Conservation (phyloP, 2,888 invertebrate species). For the Plebejus melissa region DNA sequence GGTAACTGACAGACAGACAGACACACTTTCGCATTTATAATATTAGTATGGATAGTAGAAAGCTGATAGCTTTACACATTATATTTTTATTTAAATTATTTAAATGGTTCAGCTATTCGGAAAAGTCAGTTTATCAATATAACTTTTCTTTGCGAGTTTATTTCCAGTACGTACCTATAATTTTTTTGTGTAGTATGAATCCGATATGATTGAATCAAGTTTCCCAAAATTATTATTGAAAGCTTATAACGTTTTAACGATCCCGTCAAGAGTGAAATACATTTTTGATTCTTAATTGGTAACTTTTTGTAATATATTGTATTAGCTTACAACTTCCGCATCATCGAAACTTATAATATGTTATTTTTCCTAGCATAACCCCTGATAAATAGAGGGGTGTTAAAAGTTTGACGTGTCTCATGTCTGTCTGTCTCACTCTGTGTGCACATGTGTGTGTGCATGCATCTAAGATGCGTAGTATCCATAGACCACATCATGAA, state of each 20-base stretch:
- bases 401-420: no score
- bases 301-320: not conserved
- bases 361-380: not conserved
- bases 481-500: no score
- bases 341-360: not conserved
- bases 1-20: no score
- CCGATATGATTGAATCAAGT: not conserved
- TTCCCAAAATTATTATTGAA: not conserved
- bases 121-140: not conserved
- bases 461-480: no score
- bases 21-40: not conserved
- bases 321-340: not conserved
- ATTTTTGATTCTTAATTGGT: not conserved
- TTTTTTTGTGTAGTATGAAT: not conserved
- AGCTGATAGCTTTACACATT: no score
- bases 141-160: not conserved
- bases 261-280: not conserved
- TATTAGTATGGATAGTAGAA: no score
- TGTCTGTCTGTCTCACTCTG: no score
- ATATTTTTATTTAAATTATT: no score
- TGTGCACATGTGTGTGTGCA: no score
- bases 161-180: not conserved
- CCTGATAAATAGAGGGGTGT: no score
- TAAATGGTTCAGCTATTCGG: no score
- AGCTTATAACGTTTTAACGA: not conserved